Percentiles rank a stretch among this genome's conserved stretches.
Conservation (phyloP, 2,113 vertebrate genomes). For the Tragulus kanchil region DNA sequence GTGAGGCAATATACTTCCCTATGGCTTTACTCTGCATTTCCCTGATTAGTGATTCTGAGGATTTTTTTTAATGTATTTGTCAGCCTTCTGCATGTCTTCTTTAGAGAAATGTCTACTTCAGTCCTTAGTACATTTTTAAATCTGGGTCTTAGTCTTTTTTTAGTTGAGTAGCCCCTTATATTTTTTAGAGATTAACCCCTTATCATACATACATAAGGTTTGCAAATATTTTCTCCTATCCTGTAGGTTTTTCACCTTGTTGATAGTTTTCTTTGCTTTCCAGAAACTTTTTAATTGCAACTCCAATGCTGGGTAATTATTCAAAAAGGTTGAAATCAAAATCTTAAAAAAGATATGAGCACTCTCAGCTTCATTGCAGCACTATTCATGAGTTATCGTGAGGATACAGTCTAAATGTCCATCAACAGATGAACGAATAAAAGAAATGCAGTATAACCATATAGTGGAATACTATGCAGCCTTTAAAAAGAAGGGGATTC, state of each 20-base stretch:
- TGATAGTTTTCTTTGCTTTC: neutral
- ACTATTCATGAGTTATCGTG: neutral
- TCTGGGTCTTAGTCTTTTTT: neutral
- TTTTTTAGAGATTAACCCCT: too few relatives aligned
- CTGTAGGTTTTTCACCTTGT: neutral
- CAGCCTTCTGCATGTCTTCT: neutral
- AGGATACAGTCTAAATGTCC: neutral
- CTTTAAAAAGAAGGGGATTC: neutral
- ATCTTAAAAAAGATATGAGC: neutral
- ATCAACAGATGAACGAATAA: neutral
- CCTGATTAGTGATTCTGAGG: neutral
- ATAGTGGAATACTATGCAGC: neutral
- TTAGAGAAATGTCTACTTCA: neutral
- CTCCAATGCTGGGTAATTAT: neutral
- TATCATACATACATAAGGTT: neutral
- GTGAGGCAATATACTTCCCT: neutral
- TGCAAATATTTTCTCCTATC: neutral
- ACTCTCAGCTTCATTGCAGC: neutral
- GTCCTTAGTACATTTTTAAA: neutral
- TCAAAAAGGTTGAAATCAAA: neutral
- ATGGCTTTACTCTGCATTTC: neutral
- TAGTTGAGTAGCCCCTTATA: neutral
- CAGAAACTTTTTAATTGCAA: too few relatives aligned
- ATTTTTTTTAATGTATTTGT: neutral
- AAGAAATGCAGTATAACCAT: neutral